These are phyloP conservation scores for Syrrhaptes paradoxus DNA, from an alignment of 2,113 vertebrate genomes.

Conservation along the genomic window DNA sequence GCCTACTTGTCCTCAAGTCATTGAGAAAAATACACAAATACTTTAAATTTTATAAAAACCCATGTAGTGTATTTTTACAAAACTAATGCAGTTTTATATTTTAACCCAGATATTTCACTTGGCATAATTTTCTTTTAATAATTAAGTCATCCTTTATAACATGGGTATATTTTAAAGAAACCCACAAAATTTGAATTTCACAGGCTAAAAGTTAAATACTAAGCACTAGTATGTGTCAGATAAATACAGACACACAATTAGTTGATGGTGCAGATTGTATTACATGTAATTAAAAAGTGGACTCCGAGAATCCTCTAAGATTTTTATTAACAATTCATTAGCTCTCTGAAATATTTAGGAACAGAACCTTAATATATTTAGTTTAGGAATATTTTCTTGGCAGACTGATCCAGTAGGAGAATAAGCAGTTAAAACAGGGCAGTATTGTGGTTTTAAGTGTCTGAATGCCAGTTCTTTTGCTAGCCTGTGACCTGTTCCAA, in stretches of 20 bases:
- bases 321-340: not conserved
- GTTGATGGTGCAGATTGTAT: not conserved
- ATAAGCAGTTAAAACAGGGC: not conserved
- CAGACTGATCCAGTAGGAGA: not conserved
- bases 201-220: not conserved
- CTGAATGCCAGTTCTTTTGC: not conserved
- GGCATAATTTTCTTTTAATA: not conserved
- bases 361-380: not conserved
- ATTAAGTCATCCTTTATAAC: not conserved
- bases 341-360: not conserved
- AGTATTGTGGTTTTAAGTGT: not conserved
- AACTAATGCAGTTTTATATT: not conserved
- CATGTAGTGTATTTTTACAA: not conserved
- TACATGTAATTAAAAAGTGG: not conserved
- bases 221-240: not conserved
- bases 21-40: not conserved
- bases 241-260: not conserved
- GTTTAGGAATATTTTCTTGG: not conserved
- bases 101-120: not conserved
- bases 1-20: not conserved
- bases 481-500: not conserved
- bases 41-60: not conserved
- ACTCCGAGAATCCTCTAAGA: not conserved
- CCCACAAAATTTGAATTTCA: not conserved
- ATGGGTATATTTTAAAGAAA: not conserved